Conservation (phyloP, 1,140 invertebrate genomes). For the Zaprionus davidi region DNA sequence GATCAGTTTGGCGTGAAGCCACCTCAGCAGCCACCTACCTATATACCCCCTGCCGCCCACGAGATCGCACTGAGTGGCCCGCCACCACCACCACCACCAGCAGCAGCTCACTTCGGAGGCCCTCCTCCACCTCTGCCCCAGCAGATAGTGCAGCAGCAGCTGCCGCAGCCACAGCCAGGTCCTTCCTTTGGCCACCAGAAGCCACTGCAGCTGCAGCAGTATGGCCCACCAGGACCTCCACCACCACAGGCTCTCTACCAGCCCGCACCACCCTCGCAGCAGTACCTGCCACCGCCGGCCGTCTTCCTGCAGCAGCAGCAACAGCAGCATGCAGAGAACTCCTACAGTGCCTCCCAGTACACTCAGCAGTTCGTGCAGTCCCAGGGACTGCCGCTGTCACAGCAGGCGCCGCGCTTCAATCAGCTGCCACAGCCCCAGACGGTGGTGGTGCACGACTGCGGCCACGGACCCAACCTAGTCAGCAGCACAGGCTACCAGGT, state of each 20-base stretch:
- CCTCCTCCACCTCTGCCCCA: slow-evolving; percentile 47
- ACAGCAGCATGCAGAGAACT: slow-evolving; percentile 59
- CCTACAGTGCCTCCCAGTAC: slow-evolving; percentile 64
- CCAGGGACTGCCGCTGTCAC: slow-evolving; percentile 67
- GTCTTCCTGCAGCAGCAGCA: slow-evolving; percentile 49
- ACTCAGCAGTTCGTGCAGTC: slow-evolving; percentile 60
- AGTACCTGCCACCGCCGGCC: slow-evolving; percentile 53
- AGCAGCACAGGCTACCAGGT: slow-evolving; percentile 65
- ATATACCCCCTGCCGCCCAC: slow-evolving; percentile 88
- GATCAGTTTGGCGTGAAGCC: slow-evolving; percentile 80
- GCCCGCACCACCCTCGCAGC: slow-evolving; percentile 52
- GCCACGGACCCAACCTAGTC: slow-evolving; percentile 76
- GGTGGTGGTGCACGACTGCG: slow-evolving; percentile 70
- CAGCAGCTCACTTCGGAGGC: slow-evolving; percentile 39
- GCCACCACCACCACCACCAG: slow-evolving; percentile 28
- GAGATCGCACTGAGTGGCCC: slow-evolving; percentile 84
- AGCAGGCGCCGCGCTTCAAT: slow-evolving; percentile 68
- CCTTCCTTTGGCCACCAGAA: slow-evolving; percentile 60
- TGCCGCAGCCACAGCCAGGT: slow-evolving; percentile 64
- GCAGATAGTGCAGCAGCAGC: slow-evolving; percentile 63
- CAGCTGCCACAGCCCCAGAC: slow-evolving; percentile 56
- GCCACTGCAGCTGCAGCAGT: slow-evolving; percentile 31
- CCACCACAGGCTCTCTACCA: slow-evolving; percentile 34
- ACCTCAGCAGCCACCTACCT: slow-evolving; percentile 85
- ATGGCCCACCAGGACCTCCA: slow-evolving; percentile 43